Percentiles rank a stretch among this genome's conserved stretches.
These are phyloP conservation scores for Montipora capricornis DNA, from an alignment of 64 coral and sea anemone species.

Conservation along the genomic window DNA sequence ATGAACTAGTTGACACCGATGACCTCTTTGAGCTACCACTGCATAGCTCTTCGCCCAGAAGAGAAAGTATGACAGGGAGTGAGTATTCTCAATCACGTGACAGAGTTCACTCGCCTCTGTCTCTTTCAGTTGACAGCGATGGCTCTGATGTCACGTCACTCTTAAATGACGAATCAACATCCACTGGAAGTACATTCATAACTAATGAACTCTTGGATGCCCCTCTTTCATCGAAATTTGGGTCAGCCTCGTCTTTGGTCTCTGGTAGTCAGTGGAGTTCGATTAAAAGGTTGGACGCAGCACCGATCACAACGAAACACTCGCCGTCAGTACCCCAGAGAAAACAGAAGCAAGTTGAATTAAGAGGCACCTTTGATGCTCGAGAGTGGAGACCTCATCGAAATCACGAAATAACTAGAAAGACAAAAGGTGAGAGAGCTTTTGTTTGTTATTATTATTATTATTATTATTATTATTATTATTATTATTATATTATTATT, in stretches of 20 bases:
- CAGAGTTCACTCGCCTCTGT: not conserved
- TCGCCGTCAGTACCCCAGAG: not conserved
- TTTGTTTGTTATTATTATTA: not conserved
- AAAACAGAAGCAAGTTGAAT: not conserved
- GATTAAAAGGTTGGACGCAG: not conserved
- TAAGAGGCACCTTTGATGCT: not conserved
- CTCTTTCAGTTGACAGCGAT: not conserved
- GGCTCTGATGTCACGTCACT: constrained; percentile 57
- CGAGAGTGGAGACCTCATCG: not conserved
- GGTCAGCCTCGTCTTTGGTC: not conserved
- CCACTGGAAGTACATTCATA: not conserved
- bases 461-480: too few species aligned
- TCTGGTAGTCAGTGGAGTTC: constrained; percentile 36
- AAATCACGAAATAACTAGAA: not conserved
- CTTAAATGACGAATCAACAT: constrained; percentile 26
- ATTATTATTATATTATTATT: too few species aligned
- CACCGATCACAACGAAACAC: not conserved
- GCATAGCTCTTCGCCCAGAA: constrained; percentile 35
- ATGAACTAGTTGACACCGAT: not conserved
- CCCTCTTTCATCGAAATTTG: not conserved
- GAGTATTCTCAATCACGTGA: constrained; percentile 11
- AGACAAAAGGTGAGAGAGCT: not conserved
- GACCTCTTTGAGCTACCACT: constrained; percentile 8
- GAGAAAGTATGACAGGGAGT: not conserved
- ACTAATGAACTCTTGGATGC: not conserved